Evolutionary conservation across 1,140 invertebrate species (phyloP).

Genomic region (Conopomorpha cramerella): DNA sequence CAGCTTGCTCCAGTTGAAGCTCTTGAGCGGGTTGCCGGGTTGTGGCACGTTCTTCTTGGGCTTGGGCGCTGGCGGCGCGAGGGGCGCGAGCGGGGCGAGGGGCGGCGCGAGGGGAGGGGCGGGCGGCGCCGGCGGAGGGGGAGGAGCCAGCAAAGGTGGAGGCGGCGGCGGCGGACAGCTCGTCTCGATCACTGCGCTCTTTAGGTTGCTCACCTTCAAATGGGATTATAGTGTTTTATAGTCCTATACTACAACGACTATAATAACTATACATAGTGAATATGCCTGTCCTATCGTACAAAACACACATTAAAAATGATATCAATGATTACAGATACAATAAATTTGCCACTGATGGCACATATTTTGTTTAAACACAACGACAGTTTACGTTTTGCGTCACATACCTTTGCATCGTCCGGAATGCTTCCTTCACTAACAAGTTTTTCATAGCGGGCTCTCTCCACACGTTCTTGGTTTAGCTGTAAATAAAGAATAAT

Average conservation of each 20-base stretch:
- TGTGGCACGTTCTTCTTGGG: conserved; percentile 83
- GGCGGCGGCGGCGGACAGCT: no score
- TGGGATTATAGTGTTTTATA: no score
- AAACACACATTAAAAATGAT: no score
- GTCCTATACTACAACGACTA: no score
- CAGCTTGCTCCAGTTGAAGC: conserved; percentile 97
- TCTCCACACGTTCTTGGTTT: conserved; percentile 80
- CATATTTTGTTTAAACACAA: no score
- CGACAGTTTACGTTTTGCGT: no score
- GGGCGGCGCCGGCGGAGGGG: conserved; percentile 66
- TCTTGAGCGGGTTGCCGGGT: conserved; percentile 90
- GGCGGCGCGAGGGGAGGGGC: conserved; percentile 61
- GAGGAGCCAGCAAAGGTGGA: conserved; percentile 52
- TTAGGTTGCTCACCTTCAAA: conserved; percentile 58
- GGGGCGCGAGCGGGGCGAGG: conserved; percentile 58
- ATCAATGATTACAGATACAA: no score
- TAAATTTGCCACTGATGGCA: no score
- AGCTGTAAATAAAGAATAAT: conserved; percentile 64
- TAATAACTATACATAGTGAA: no score
- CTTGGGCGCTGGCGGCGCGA: conserved; percentile 55
- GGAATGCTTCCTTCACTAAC: conserved; percentile 88
- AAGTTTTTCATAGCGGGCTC: conserved; percentile 80
- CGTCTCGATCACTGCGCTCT: conserved; percentile 50
- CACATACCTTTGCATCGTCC: conserved; percentile 86
- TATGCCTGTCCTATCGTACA: no score